A percentile compares a stretch with the other conserved stretches of the same genome.
Evolutionary conservation across 2,888 invertebrate genomes (phyloP).

Genomic region (Brenthis hecate): DNA sequence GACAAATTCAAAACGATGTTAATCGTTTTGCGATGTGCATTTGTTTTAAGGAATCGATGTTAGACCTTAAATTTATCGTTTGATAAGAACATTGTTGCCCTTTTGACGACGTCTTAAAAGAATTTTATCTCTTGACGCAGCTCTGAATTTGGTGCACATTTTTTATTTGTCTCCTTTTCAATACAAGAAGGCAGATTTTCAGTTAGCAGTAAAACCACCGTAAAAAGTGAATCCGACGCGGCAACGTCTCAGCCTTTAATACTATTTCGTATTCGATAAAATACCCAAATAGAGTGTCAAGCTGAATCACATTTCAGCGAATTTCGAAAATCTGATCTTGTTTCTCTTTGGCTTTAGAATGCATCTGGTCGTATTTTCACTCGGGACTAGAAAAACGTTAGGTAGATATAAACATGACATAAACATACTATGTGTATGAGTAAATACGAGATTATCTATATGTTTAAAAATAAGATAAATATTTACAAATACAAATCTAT

Average conservation of each 20-base stretch:
- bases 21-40: not conserved
- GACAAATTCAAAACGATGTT: too few relatives aligned
- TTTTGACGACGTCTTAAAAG: constrained; percentile 13
- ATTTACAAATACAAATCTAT: too few relatives aligned
- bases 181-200: constrained; percentile 41
- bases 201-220: constrained; percentile 60
- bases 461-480: too few relatives aligned
- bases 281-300: constrained; percentile 43
- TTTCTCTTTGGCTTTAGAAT: constrained; percentile 12
- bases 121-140: constrained; percentile 24
- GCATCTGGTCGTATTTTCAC: not conserved
- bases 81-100: not conserved
- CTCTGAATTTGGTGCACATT: constrained; percentile 30
- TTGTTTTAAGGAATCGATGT: not conserved
- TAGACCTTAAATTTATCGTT: not conserved
- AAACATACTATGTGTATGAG: too few relatives aligned
- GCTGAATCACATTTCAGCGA: constrained; percentile 34
- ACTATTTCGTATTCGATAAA: constrained; percentile 40
- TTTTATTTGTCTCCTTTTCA: constrained; percentile 25
- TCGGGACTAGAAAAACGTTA: too few relatives aligned
- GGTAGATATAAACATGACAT: too few relatives aligned
- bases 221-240: constrained; percentile 53
- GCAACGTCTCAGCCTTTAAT: constrained; percentile 33
- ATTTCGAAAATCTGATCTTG: constrained; percentile 31
- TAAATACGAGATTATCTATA: too few relatives aligned